phyloP scores from a whole-genome alignment of 2,888 invertebrate genomes.

The Apotomis turbidana region DNA sequence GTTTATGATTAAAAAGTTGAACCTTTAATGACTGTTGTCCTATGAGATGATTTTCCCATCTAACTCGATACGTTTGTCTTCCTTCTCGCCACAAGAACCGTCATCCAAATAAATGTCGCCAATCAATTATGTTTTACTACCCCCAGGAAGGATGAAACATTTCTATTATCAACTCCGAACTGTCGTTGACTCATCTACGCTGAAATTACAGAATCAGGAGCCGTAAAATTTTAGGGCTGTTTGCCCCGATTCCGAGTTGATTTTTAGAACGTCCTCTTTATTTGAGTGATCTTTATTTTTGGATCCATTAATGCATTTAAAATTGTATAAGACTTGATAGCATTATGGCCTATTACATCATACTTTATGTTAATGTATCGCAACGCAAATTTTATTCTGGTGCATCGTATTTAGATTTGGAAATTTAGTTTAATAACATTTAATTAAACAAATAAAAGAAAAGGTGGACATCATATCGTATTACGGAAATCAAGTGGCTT shows the following conservation, averaged over 20 bases:
- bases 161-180: conserved; percentile 35
- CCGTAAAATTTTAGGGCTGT: conserved; percentile 37
- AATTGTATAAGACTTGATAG: conserved; percentile 16
- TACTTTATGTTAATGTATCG: conserved; percentile 17
- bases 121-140: conserved; percentile 22
- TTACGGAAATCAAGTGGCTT: no score
- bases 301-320: conserved; percentile 10
- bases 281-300: conserved; percentile 16
- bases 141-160: conserved; percentile 27
- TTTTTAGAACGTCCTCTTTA: conserved; percentile 26
- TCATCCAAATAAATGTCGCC: conserved; percentile 14
- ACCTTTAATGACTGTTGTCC: no score
- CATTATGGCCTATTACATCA: conserved; percentile 21
- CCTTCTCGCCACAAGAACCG: not conserved
- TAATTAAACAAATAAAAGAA: no score
- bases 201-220: conserved; percentile 34
- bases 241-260: conserved; percentile 19
- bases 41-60: no score
- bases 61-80: not conserved
- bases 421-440: not conserved
- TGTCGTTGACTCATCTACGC: conserved; percentile 29
- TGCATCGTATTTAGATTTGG: not conserved
- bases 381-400: not conserved
- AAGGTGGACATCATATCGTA: no score
- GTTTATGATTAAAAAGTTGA: no score